Evolutionary conservation across 2,888 invertebrate species (phyloP), one percentile per base, ranked within the genome.

Genomic region (Eilema griseolum): DNA sequence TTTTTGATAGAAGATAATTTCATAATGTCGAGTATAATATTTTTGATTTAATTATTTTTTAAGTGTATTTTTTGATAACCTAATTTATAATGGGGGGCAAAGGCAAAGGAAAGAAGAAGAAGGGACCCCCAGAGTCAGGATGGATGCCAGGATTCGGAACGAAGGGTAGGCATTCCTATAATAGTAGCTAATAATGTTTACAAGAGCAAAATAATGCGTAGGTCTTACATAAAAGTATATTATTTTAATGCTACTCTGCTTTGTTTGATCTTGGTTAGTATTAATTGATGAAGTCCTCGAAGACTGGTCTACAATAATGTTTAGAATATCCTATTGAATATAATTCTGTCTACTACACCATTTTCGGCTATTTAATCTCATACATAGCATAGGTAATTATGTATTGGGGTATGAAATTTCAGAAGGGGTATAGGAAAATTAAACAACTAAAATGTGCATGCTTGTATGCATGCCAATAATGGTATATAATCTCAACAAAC

Each of bases 61-160:
- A 85, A 83, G 81, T 77, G 67, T 74, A 77, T 76, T 80, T 83
- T 83, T 78, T 71, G 26, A 59, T 59, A 72, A 77, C 64, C 78
- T 79, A 69, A 71, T 76, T 71, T 69, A 79, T 78, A 80, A 90
- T 94, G 94, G 95, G 87, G 87, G 62, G 90, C 88, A 67, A 94
- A 93, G 86, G 88, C 85, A 70, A 89, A 88, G 81, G 82, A 76
- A 80, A 87, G 86, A 67, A 91, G 88, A 78, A 78, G 37, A 93
- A 94, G 79, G 91, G 90, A 59, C 89, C 90, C 3, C 90, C 93
- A 14, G 94, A 94, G 75, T 94, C 95, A 87, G 95, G 95, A 89
- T 95, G 95, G 95, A 89, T 84, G 91, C 94, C 95, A 26, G 94
- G 95, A 46, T 91, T 94, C 75, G 93, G 92, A 37, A 93, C 95